These are phyloP conservation scores for Conopomorpha cramerella DNA, from an alignment of 1,140 invertebrate genomes.

Conservation along the genomic window DNA sequence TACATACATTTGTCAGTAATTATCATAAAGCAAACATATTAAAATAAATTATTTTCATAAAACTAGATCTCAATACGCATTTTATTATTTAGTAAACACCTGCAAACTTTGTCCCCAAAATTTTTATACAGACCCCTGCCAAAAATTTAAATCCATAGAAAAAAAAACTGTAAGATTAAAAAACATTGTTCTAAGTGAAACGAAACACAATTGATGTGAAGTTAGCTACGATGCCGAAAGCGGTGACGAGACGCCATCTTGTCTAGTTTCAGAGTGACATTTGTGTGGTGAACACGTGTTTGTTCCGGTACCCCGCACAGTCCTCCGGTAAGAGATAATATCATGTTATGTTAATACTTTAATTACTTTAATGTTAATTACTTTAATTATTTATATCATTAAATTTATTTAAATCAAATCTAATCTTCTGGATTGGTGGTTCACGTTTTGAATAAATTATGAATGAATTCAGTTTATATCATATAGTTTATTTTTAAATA, in stretches of 20 bases:
- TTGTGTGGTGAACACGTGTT: constrained; percentile 7
- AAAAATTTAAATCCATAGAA: constrained; percentile 9
- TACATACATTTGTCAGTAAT: constrained; percentile 6
- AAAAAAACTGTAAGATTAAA: constrained; percentile 7
- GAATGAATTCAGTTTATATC: too few relatives aligned
- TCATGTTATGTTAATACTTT: too few relatives aligned
- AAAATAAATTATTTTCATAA: constrained; percentile 8
- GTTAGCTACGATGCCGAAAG: constrained; percentile 3
- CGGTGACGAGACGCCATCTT: constrained; percentile 5
- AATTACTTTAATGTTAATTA: background rate
- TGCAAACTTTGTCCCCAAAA: constrained; percentile 7
- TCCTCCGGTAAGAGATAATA: constrained; percentile 5
- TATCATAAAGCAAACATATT: constrained; percentile 7
- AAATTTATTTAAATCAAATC: too few relatives aligned
- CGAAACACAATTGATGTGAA: constrained; percentile 6
- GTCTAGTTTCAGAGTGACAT: background rate
- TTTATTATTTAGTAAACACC: constrained; percentile 6
- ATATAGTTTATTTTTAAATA: constrained; percentile 5
- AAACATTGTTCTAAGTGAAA: constrained; percentile 4
- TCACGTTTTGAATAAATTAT: too few relatives aligned
- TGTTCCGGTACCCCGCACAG: constrained; percentile 4
- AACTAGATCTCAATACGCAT: constrained; percentile 6
- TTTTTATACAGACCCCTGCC: constrained; percentile 7
- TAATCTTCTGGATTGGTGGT: too few relatives aligned
- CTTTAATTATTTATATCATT: constrained; percentile 4